Conservation (phyloP, 2,113 vertebrate genomes). For the Macrotis lagotis region DNA sequence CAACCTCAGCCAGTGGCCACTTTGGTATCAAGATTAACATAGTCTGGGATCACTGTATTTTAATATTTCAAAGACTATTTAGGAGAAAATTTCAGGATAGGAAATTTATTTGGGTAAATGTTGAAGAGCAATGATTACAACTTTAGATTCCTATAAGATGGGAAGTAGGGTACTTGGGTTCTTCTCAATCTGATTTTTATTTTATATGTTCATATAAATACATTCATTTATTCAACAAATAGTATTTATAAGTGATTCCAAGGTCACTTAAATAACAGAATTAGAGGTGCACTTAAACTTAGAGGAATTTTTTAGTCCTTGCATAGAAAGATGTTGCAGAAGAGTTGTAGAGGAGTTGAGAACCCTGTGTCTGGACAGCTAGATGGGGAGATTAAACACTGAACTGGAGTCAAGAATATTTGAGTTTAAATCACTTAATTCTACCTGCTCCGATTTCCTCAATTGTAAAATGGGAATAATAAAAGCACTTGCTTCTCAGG, state of each 20-base stretch:
- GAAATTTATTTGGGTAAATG: neutral
- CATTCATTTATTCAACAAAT: neutral
- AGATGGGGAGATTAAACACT: neutral
- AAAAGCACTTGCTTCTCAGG: too few relatives aligned
- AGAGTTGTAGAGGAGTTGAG: neutral
- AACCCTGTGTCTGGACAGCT: neutral
- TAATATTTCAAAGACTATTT: conserved; percentile 27
- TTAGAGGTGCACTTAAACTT: neutral
- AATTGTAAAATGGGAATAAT: neutral
- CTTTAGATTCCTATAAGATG: neutral
- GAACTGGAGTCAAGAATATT: neutral
- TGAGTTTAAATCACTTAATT: neutral
- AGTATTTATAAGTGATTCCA: neutral
- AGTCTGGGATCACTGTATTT: neutral
- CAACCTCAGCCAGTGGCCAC: neutral
- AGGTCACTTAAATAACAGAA: neutral
- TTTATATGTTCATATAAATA: neutral
- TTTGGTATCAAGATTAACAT: neutral
- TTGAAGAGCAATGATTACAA: neutral
- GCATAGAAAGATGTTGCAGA: neutral
- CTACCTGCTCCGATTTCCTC: neutral
- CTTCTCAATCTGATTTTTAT: neutral
- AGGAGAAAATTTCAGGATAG: neutral
- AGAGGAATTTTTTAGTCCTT: too few relatives aligned
- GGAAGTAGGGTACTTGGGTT: neutral